These are phyloP conservation scores for Arctocebus calabarensis DNA, from an alignment of 2,797 vertebrate species.

Conservation along the genomic window DNA sequence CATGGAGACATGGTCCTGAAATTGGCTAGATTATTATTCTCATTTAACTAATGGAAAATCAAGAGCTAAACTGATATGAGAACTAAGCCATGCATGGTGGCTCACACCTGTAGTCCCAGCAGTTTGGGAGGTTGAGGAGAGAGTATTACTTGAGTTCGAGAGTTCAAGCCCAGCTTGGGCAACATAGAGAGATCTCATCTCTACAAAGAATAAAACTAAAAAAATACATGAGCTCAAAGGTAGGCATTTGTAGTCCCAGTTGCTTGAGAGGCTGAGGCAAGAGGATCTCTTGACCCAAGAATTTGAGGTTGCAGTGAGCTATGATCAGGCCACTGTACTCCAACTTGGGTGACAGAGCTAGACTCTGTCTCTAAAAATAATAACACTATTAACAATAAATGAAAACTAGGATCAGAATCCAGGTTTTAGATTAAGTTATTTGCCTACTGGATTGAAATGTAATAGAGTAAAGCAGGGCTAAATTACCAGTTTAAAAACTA, in stretches of 20 bases:
- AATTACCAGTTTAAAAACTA: constrained; percentile 58
- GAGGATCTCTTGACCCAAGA: too few species aligned
- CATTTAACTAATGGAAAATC: constrained; percentile 26
- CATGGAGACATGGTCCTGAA: not conserved
- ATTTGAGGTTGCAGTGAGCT: not conserved
- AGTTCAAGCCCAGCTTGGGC: not conserved
- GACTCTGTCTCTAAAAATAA: not conserved
- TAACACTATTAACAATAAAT: not conserved
- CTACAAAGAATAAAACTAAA: not conserved
- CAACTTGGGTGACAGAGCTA: not conserved
- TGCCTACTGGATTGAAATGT: constrained; percentile 34
- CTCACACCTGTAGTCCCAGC: not conserved
- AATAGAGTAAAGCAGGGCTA: constrained; percentile 46
- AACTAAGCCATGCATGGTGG: not conserved
- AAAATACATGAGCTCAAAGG: not conserved
- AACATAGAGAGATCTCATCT: not conserved
- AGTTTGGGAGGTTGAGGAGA: not conserved
- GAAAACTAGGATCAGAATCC: not conserved
- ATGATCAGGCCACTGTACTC: not conserved
- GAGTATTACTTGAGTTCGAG: not conserved
- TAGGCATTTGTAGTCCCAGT: too few species aligned
- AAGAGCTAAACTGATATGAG: not conserved
- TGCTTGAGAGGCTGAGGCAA: too few species aligned
- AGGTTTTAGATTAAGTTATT: constrained; percentile 50
- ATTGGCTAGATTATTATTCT: not conserved